Evolutionary conservation across 2,113 vertebrate genomes (phyloP), one percentile per base, ranked within the genome.

Genomic region (Tauraco erythrolophus): DNA sequence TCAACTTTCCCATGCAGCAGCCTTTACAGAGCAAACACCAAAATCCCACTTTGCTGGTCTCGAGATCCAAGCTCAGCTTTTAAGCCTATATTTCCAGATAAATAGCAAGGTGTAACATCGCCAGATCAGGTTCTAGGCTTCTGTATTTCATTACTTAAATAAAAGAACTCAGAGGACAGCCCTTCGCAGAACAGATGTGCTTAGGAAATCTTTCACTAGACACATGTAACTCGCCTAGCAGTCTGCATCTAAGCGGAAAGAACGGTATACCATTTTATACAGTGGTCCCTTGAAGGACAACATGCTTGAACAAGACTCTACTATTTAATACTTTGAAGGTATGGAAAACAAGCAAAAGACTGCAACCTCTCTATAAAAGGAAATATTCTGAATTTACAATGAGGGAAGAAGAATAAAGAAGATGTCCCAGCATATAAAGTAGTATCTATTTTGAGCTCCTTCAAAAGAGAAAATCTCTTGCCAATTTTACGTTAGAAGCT

Each of bases 371-470:
- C 23, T 80, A 66, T 80, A 94, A 84, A 74, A 76, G 62, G 24
- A 94, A 97, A 88, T 70, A 93, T n/a, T 84, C 75, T 86, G 79
- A 88, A 90, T 95, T 94, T 91, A 88, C 62, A 94, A 81, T 56
- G 64, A 94, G 13, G 60, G n/a, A 95, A 92, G 82, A 91, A 62
- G 70, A 93, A 95, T 80, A 90, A 92, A 95, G 70, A 88, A 88
- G 81, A 77, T 48, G 94, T 14, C 85, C 66, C 57, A 81, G 71
- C 68, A 95, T 86, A 84, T 35, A 74, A 96, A 93, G 62, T 31
- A 86, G 92, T 64, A 90, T 92, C 95, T 96, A 93, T 94, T 97
- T 89, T 86, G 51, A 93, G 92, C 51, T 86, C 64, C 79, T 92
- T 95, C 83, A 93, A 88, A 95, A 70, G 51, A 27, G 28, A 85